Percentiles rank a stretch among this genome's conserved stretches.
These are phyloP conservation scores for Drosophila ambigua DNA, from an alignment of 1,140 invertebrate species.

Conservation along the genomic window DNA sequence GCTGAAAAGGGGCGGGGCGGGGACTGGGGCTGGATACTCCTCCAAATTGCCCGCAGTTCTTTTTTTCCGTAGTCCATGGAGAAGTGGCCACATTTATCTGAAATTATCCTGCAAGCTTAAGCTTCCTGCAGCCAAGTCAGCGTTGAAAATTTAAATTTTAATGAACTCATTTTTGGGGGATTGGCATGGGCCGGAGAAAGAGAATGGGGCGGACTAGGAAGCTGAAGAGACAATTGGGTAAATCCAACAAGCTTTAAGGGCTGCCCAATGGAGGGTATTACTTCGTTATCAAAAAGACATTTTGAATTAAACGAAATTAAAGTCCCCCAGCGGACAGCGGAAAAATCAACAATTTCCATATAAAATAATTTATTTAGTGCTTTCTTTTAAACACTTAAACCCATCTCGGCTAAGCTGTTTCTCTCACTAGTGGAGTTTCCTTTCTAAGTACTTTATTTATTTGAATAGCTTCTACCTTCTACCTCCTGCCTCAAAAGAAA, in stretches of 20 bases:
- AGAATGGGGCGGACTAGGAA: conserved; percentile 18
- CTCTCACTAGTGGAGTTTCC: no score
- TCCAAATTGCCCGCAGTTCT: conserved; percentile 43
- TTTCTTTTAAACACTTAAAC: background rate
- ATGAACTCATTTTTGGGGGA: conserved; percentile 56
- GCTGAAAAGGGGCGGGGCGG: background rate
- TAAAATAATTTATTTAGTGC: background rate
- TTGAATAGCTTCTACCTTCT: background rate
- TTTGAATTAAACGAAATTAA: no score
- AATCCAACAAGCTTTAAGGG: no score
- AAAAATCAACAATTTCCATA: no score
- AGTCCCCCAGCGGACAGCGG: no score
- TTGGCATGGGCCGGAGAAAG: conserved; percentile 18
- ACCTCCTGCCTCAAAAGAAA: background rate
- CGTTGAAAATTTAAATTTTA: conserved; percentile 53
- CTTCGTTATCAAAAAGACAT: no score
- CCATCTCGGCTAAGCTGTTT: no score
- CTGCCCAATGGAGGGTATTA: no score
- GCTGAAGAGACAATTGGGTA: conserved; percentile 18
- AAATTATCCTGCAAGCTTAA: conserved; percentile 49
- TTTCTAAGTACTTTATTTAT: background rate
- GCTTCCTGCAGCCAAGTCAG: conserved; percentile 38
- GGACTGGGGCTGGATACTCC: conserved; percentile 3
- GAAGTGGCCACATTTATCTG: conserved; percentile 37
- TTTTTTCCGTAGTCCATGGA: background rate